phyloP scores from a whole-genome alignment of 2,797 vertebrate species.

The Malacoctenus gilli region DNA sequence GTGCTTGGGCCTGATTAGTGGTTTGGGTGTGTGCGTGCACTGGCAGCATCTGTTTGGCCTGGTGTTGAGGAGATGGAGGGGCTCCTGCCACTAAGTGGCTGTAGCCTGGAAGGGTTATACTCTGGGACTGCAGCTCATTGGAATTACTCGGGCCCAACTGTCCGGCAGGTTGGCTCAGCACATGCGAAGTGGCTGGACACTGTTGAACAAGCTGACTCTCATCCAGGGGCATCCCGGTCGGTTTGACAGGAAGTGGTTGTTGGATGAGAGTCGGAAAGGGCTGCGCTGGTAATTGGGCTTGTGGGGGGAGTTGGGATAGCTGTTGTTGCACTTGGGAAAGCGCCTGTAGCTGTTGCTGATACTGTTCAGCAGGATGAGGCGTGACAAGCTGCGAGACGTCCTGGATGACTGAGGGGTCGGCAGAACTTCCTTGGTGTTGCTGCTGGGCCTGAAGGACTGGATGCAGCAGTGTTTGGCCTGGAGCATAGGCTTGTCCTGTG shows the following conservation, averaged over 20 bases:
- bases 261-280: conserved; percentile 53
- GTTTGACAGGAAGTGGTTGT: conserved; percentile 54
- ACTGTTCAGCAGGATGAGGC: conserved; percentile 63
- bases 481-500: conserved; percentile 56
- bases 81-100: conserved; percentile 68
- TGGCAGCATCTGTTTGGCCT: conserved; percentile 54
- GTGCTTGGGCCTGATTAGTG: conserved; percentile 61
- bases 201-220: conserved; percentile 62
- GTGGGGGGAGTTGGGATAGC: conserved; percentile 53
- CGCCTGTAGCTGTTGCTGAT: conserved; percentile 71
- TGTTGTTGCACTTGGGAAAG: conserved; percentile 64
- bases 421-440: conserved; percentile 50
- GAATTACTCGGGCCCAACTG: conserved; percentile 54
- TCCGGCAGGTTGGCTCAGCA: conserved; percentile 47
- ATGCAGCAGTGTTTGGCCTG: conserved; percentile 55
- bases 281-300: conserved; percentile 62
- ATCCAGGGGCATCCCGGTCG: conserved; percentile 53
- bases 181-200: conserved; percentile 55
- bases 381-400: conserved; percentile 53
- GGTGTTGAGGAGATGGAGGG: conserved; percentile 71
- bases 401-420: conserved; percentile 64
- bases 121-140: conserved; percentile 58
- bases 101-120: conserved; percentile 59
- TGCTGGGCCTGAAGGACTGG: conserved; percentile 60
- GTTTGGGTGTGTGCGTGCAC: conserved; percentile 69